Percentiles rank a stretch among this genome's conserved stretches.
Evolutionary conservation across 1,140 invertebrate genomes (phyloP).

Genomic region (Heliconius congener): DNA sequence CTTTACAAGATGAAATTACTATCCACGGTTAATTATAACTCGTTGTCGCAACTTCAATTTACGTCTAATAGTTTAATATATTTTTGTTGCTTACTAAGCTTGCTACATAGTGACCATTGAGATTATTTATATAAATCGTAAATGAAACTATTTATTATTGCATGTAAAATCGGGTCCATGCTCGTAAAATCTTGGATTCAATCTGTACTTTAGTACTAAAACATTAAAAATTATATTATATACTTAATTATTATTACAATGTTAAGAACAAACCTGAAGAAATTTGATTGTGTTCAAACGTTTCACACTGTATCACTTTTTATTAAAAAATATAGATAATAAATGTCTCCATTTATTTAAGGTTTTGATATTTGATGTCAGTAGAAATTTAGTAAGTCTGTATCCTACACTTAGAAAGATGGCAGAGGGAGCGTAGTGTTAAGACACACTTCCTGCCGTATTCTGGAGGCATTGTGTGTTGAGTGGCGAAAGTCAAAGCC

Average conservation of each 20-base stretch:
- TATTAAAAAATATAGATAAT: too few species aligned
- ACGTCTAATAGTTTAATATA: slow-evolving; percentile 37
- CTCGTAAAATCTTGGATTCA: slow-evolving; percentile 52
- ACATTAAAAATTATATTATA: slow-evolving; percentile 40
- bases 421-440: too few species aligned
- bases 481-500: too few species aligned
- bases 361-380: too few species aligned
- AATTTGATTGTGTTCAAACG: not conserved
- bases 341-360: too few species aligned
- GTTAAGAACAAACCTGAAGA: not conserved
- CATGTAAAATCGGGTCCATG: slow-evolving; percentile 28
- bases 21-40: slow-evolving; percentile 40
- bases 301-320: not conserved
- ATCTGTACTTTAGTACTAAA: slow-evolving; percentile 49
- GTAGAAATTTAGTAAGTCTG: too few species aligned
- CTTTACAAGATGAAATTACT: slow-evolving; percentile 41
- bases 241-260: slow-evolving; percentile 45
- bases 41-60: slow-evolving; percentile 40
- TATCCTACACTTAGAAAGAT: too few species aligned
- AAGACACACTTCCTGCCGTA: too few species aligned
- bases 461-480: too few species aligned
- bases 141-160: slow-evolving; percentile 44
- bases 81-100: slow-evolving; percentile 32
- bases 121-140: slow-evolving; percentile 38
- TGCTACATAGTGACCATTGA: slow-evolving; percentile 35